These are phyloP conservation scores for Zhuqinia jingwanae DNA, from an alignment of 2,888 invertebrate species.

Conservation along the genomic window DNA sequence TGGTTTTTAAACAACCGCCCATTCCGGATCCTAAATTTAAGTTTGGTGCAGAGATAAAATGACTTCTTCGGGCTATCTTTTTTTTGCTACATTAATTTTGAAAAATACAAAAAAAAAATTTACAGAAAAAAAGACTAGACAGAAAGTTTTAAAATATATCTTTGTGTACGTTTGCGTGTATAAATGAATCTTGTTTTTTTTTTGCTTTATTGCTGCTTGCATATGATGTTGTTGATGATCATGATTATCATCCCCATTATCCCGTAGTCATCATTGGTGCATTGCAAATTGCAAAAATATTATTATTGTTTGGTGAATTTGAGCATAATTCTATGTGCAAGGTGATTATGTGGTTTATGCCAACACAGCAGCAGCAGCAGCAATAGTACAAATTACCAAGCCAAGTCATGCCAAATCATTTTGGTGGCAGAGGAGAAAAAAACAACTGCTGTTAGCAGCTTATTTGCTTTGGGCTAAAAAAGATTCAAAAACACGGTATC, in stretches of 20 bases:
- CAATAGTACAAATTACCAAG: neutral
- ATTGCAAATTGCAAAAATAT: too few relatives aligned
- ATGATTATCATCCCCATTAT: neutral
- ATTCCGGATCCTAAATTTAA: slow-evolving; percentile 46
- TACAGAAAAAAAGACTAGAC: too few relatives aligned
- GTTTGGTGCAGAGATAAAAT: slow-evolving; percentile 29
- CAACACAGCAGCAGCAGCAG: too few relatives aligned
- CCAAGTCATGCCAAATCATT: neutral
- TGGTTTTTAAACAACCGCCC: too few relatives aligned
- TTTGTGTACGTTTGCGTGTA: too few relatives aligned
- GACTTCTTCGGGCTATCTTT: slow-evolving; percentile 41
- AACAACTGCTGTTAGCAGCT: slow-evolving; percentile 17
- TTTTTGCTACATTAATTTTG: slow-evolving; percentile 49
- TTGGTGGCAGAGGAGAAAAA: neutral
- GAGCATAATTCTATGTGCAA: neutral
- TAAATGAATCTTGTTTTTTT: neutral
- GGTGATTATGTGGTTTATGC: slow-evolving; percentile 22
- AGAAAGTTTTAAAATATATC: neutral
- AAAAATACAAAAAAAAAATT: slow-evolving; percentile 3
- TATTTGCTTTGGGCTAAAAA: neutral
- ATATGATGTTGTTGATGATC: neutral
- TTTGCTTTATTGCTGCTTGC: neutral
- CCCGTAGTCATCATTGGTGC: neutral
- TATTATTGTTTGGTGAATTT: too few relatives aligned
- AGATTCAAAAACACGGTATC: neutral